Base-by-base conservation (phyloP, 2,888 invertebrate genomes). In the Drosophila subquinaria region DNA sequence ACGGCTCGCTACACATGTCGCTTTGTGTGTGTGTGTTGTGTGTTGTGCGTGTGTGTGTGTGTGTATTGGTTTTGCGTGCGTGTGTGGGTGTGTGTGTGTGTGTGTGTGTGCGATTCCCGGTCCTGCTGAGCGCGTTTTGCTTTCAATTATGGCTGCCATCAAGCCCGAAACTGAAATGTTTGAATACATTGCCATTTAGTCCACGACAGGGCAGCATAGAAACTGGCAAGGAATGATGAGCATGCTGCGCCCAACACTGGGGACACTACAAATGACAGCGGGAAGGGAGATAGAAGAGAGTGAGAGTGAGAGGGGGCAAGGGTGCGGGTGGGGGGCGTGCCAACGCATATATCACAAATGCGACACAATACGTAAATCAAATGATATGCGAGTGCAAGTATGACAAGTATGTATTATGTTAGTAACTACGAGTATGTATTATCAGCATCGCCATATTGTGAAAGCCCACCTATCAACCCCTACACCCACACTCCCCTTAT, bases 381-480 rank as follows among this genome's bases (percentile, higher is more conserved):
- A 84, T 86, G 84, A 84, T 84, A 84, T 84, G 84, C 87, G 84
- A 86, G 77, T 84, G 84, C 87, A 84, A 84, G 84, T 84, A 84
- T 84, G 87, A 84, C 87, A 84, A 84, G 84, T 83, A 84, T 84
- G 84, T 83, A 84, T 84, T 84, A 83, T 84, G 87, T 76, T 79
- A 77, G 84, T 86, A 77, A 81, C 79, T 86, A 52, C 69, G 68
- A 69, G 61, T 67, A 68, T 81, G 81, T 83, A 81, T 84, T 84
- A 82, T 84, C 84, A 83, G 84, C 79, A 79, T 53, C 69, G 79
- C 76, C 82, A 81, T 81, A 81, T 81, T 79, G 83, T 76, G 56
- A 55, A 11, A 27, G 40, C 47, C 51, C 67, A 65, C 23, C 4
- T 6, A 40, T 1, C 15, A 9, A 9, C 48, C 48, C 27, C 1